These are phyloP conservation scores for Proisotoma minuta DNA, from an alignment of 2,888 invertebrate genomes.

Conservation along the genomic window DNA sequence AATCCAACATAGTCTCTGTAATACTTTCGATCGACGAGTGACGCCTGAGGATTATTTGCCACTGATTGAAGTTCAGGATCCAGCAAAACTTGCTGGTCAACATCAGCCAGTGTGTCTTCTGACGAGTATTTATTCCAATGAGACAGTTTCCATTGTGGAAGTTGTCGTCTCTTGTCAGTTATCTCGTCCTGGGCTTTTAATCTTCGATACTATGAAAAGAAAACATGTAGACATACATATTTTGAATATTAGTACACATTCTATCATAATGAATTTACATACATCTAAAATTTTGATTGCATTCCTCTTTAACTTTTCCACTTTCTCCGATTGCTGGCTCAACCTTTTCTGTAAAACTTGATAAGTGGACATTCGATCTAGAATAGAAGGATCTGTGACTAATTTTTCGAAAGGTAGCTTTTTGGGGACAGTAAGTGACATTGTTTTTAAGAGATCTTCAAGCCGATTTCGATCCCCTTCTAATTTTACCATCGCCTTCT, in stretches of 20 bases:
- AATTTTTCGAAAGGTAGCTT: conserved; percentile 41
- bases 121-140: conserved; percentile 24
- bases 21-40: conserved; percentile 24
- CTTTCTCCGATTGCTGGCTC: conserved; percentile 32
- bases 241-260: too few species aligned
- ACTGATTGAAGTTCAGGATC: neutral
- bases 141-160: conserved; percentile 30
- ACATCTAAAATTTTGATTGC: conserved; percentile 35
- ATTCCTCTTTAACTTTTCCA: conserved; percentile 35
- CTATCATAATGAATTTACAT: too few species aligned
- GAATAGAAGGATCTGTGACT: conserved; percentile 43
- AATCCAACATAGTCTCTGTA: conserved; percentile 39
- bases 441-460: conserved; percentile 32
- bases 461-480: conserved; percentile 39
- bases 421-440: conserved; percentile 34
- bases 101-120: conserved; percentile 19
- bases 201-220: neutral
- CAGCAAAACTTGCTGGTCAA: conserved; percentile 1
- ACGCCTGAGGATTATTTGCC: too few species aligned
- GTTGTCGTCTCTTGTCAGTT: conserved; percentile 7
- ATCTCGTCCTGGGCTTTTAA: conserved; percentile 1
- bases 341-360: conserved; percentile 39
- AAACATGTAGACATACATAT: neutral
- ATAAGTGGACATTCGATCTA: conserved; percentile 42
- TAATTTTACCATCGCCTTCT: conserved; percentile 40